Evolutionary conservation across 2,113 vertebrate genomes (phyloP).

Genomic region (Cyprinus carpio): DNA sequence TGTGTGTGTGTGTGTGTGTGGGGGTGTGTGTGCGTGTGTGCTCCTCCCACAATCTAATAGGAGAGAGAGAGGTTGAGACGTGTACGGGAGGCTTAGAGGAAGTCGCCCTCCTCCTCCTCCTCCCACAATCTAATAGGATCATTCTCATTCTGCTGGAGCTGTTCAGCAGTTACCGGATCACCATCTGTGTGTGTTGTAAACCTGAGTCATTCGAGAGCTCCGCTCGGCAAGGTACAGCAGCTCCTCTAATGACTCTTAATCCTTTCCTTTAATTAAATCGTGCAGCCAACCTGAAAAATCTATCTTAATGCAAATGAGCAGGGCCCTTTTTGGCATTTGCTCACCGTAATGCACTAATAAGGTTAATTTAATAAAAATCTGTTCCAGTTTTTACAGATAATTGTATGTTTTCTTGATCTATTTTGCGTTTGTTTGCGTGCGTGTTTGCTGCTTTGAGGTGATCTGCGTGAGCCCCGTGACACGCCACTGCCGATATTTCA

Average conservation of each 20-base stretch:
- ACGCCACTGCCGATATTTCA: neutral
- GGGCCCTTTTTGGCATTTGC: constrained; percentile 98
- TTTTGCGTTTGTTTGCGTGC: constrained; percentile 66
- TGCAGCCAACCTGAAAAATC: constrained; percentile 99
- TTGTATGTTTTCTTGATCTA: constrained; percentile 95
- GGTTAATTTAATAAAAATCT: constrained; percentile 99
- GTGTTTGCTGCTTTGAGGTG: constrained; percentile 31
- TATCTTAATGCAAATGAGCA: constrained; percentile 99
- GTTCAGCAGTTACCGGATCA: constrained; percentile 99
- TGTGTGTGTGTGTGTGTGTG: too few relatives aligned
- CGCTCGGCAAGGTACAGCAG: constrained; percentile 99
- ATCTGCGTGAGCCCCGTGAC: constrained; percentile 1
- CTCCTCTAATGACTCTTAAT: constrained; percentile 99
- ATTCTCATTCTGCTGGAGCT: constrained; percentile 98
- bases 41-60: too few relatives aligned
- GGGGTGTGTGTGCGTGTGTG: too few relatives aligned
- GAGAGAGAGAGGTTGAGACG: neutral
- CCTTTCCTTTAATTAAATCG: constrained; percentile 99
- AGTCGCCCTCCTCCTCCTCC: constrained; percentile 76
- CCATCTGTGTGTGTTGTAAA: constrained; percentile 99
- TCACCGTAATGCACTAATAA: constrained; percentile 99
- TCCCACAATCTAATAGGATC: constrained; percentile 96
- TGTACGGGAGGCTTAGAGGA: constrained; percentile 6
- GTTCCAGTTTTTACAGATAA: constrained; percentile 99
- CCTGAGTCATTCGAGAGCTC: constrained; percentile 99